Evolutionary conservation across 2,888 invertebrate species (phyloP).

Genomic region (Drepanosiphum platanoidis): DNA sequence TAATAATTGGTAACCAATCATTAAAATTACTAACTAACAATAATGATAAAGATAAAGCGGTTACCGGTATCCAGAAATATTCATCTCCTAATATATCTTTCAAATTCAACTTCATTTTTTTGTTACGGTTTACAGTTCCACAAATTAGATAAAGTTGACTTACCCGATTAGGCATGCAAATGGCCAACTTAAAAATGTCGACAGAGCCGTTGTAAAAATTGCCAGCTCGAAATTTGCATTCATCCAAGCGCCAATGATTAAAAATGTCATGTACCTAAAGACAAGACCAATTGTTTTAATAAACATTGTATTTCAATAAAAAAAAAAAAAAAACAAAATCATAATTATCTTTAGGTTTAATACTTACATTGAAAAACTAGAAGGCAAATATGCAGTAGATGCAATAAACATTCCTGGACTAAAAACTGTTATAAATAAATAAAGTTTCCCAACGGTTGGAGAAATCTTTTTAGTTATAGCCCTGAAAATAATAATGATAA

Average conservation of each 20-base stretch:
- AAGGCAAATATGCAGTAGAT: conserved; percentile 88
- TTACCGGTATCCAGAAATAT: too few species aligned
- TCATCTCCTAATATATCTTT: too few species aligned
- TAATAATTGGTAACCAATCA: too few species aligned
- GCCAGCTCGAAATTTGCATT: conserved; percentile 81
- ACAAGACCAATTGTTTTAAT: conserved; percentile 1
- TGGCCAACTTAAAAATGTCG: conserved; percentile 91
- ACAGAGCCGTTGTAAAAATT: conserved; percentile 84
- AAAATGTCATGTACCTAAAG: conserved; percentile 77
- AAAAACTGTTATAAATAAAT: conserved; percentile 81
- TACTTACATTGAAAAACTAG: conserved; percentile 86
- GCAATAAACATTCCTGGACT: conserved; percentile 92
- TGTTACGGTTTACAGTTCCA: conserved; percentile 36
- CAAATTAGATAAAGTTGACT: conserved; percentile 61
- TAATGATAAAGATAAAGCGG: too few species aligned
- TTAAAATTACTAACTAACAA: too few species aligned
- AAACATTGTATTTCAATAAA: not conserved
- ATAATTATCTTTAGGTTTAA: not conserved
- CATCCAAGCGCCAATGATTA: conserved; percentile 92
- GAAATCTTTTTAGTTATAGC: conserved; percentile 91
- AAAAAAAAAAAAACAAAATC: not conserved
- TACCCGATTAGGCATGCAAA: conserved; percentile 93
- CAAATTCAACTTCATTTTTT: too few species aligned
- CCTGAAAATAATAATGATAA: conserved; percentile 69
- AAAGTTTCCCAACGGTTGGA: conserved; percentile 85